Conservation (phyloP, 2,113 vertebrate genomes). For the Callospermophilus lateralis region DNA sequence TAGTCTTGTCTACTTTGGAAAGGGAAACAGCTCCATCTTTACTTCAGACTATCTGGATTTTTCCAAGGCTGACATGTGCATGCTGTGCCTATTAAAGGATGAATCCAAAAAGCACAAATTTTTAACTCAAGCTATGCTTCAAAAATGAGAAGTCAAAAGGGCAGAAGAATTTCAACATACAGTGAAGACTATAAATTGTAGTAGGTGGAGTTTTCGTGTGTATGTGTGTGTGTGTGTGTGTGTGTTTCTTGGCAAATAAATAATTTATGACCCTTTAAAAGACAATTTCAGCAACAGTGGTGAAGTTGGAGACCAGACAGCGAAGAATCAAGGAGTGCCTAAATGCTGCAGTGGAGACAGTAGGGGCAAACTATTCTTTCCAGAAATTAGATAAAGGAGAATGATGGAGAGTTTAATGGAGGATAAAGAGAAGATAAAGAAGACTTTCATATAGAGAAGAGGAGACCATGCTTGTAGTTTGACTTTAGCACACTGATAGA, state of each 20-base stretch:
- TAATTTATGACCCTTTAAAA: neutral
- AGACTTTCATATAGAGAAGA: neutral
- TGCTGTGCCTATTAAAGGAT: neutral
- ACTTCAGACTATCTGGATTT: neutral
- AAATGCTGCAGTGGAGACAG: neutral
- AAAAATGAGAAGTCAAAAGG: neutral
- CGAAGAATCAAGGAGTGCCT: conserved; percentile 18
- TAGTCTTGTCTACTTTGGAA: neutral
- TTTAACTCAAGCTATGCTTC: neutral
- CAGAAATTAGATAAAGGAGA: conserved; percentile 38
- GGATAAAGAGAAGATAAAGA: neutral
- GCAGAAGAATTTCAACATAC: neutral
- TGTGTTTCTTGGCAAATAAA: neutral
- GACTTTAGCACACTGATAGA: neutral
- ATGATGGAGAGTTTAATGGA: neutral
- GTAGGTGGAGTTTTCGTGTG: neutral
- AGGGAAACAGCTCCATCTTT: neutral
- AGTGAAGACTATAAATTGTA: neutral
- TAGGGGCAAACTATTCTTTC: neutral
- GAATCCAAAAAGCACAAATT: neutral
- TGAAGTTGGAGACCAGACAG: neutral
- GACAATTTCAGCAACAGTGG: neutral
- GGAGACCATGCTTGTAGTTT: neutral
- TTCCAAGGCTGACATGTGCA: neutral
- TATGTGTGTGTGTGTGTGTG: neutral